Conservation (phyloP, 2,113 vertebrate genomes). For the Agapornis roseicollis region DNA sequence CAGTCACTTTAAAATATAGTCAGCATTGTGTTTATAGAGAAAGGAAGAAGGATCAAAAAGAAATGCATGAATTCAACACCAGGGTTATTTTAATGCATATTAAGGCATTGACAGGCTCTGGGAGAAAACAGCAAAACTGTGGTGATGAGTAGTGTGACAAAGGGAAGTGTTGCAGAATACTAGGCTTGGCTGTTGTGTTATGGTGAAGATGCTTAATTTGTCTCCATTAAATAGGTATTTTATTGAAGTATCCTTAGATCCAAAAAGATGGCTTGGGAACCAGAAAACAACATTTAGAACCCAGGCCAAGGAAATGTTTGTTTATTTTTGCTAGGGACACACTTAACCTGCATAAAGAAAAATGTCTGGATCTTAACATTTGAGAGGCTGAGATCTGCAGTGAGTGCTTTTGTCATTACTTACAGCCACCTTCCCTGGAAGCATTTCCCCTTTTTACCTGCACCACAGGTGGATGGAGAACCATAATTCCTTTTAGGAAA, state of each 20-base stretch:
- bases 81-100: background rate
- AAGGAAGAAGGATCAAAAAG: background rate
- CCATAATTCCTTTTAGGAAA: background rate
- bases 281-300: background rate
- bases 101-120: background rate
- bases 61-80: background rate
- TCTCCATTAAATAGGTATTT: background rate
- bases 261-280: background rate
- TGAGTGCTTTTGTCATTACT: background rate
- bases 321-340: background rate
- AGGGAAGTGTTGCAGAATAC: background rate
- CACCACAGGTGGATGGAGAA: background rate
- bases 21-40: slow-evolving; percentile 7
- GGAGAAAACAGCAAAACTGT: background rate
- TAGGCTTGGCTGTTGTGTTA: background rate
- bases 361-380: background rate
- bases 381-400: background rate
- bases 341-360: background rate
- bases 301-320: background rate
- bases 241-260: background rate
- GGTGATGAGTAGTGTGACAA: background rate
- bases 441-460: background rate
- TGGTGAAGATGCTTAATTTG: slow-evolving; percentile 2
- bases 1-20: slow-evolving; percentile 60
- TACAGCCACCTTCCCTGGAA: background rate